phyloP scores from a whole-genome alignment of 2,113 vertebrate genomes.

The Psettodes erumei region DNA sequence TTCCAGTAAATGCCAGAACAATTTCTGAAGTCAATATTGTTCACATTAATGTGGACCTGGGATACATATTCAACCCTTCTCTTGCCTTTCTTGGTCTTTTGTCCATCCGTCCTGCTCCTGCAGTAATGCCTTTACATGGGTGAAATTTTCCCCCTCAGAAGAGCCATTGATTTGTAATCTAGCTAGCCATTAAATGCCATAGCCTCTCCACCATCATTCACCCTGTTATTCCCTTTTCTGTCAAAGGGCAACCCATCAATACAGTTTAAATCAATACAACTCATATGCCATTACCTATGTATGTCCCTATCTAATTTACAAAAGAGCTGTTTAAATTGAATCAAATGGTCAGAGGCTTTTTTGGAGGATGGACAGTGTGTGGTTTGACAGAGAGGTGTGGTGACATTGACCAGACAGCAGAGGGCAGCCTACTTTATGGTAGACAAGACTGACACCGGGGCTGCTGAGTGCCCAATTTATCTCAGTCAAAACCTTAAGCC shows the following conservation, averaged over 20 bases:
- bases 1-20: neutral
- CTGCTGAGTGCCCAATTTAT: neutral
- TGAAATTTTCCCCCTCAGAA: slow-evolving; percentile 36
- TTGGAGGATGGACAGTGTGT: neutral
- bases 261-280: slow-evolving; percentile 58
- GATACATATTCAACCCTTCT: slow-evolving; percentile 35
- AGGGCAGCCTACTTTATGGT: slow-evolving; percentile 57
- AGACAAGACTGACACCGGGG: neutral
- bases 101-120: slow-evolving; percentile 21
- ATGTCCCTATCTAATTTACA: slow-evolving; percentile 56
- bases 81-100: slow-evolving; percentile 27
- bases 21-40: neutral
- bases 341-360: slow-evolving; percentile 43
- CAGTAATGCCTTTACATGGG: slow-evolving; percentile 55
- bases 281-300: slow-evolving; percentile 55
- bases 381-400: slow-evolving; percentile 21
- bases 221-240: slow-evolving; percentile 44
- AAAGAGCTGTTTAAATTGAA: slow-evolving; percentile 44
- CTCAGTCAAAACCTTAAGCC: neutral
- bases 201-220: slow-evolving; percentile 53
- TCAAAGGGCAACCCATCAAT: slow-evolving; percentile 55
- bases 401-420: slow-evolving; percentile 63
- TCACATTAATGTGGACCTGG: neutral
- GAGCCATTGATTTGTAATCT: slow-evolving; percentile 70
- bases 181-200: slow-evolving; percentile 53